These are phyloP conservation scores for Tympanoctomys barrerae DNA, from an alignment of 2,797 vertebrate species.

Conservation along the genomic window DNA sequence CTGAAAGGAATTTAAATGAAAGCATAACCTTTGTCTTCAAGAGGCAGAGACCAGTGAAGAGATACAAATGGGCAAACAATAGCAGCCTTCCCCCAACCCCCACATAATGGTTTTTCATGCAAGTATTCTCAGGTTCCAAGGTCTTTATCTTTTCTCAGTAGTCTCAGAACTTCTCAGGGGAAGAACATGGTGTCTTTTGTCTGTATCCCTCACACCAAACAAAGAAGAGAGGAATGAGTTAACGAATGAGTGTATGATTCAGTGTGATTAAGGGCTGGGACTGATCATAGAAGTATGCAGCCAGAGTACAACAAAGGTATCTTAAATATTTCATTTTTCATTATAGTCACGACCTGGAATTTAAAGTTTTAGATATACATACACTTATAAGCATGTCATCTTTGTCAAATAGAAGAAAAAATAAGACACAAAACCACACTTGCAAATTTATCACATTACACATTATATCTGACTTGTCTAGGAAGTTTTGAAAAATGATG, in stretches of 20 bases:
- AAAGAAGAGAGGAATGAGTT: neutral
- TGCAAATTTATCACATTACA: neutral
- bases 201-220: neutral
- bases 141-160: neutral
- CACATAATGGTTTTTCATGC: neutral
- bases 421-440: neutral
- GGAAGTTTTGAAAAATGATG: neutral
- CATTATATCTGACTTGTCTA: neutral
- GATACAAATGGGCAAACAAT: neutral
- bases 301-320: neutral
- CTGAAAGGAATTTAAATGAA: conserved; percentile 3
- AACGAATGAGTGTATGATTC: neutral
- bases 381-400: neutral
- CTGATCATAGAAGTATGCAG: neutral
- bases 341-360: neutral
- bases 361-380: neutral
- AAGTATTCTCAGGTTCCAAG: neutral
- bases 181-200: neutral
- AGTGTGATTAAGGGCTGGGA: neutral
- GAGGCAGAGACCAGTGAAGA: neutral
- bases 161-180: neutral
- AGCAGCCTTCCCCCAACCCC: neutral
- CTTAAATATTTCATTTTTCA: conserved; percentile 25
- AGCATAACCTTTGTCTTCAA: neutral
- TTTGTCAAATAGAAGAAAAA: conserved; percentile 1